Base-by-base conservation (phyloP, 2,888 invertebrate genomes). In the Prenolepis imparis region DNA sequence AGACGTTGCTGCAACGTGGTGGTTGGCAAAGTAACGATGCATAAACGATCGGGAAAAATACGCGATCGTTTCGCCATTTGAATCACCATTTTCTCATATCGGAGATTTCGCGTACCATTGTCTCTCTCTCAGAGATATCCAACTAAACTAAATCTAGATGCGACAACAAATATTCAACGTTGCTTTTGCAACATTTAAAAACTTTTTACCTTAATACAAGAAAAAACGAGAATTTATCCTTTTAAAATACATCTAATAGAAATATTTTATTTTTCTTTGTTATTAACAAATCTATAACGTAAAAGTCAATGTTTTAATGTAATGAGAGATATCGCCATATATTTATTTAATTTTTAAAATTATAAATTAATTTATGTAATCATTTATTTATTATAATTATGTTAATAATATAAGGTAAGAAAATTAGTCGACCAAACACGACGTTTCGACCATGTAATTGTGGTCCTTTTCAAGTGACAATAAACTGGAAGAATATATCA, bases 1-100 rank as follows among this genome's bases (percentile, higher is more conserved):
- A 92, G 92, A 92, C 89, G 91, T 93, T 87, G 87, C 81, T 88
- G 86, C 84, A 5, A n/a, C 84, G 82, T 85, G 72, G 83, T 84
- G 81, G 84, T 81, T 73, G 59, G 15, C 48, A 21, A 66, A 48
- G 75, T 74, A 73, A 78, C 87, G 86, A 89, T 83, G 89, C 84
- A 89, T 88, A 83, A 89, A 82, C 77, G 74, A 84, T 84, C 70
- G 57, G n/a, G 67, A 86, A 48, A 86, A 81, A 83, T 83, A 61
- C 48, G 36, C 81, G 59, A 80, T 83, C 55, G n/a, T 63, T 70
- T 39, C n/a, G 59, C 11, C 21, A 24, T 21, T 57, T 57, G 12
- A 48, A 8, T 32, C 52, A 36, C 44, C 66, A 57, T 85, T 68
- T 70, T 61, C 39, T 59, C 48, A 41, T 21, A 18, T 70, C 21